Evolutionary conservation across 2,888 invertebrate genomes (phyloP).

Genomic region (Ceriagrion tenellum): DNA sequence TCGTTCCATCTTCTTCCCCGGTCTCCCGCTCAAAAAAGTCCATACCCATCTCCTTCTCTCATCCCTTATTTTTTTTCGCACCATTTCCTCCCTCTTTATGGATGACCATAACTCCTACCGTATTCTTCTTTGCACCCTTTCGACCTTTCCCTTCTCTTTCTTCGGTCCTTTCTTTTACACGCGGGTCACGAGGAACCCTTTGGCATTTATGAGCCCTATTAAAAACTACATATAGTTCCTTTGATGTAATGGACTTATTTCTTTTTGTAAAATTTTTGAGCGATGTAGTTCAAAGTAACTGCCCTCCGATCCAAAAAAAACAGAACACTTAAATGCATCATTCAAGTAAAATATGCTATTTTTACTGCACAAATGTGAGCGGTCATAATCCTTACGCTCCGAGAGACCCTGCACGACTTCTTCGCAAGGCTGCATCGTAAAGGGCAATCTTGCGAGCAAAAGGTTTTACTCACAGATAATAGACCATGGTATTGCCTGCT

Average conservation of each 20-base stretch:
- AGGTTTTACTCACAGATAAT: too few species aligned
- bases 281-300: too few species aligned
- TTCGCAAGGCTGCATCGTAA: too few species aligned
- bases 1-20: neutral
- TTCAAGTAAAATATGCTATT: too few species aligned
- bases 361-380: too few species aligned
- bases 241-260: neutral
- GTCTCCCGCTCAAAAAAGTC: neutral
- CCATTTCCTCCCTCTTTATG: constrained; percentile 2
- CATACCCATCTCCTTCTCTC: neutral
- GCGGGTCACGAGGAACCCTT: neutral
- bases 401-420: too few species aligned
- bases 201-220: neutral
- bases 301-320: too few species aligned
- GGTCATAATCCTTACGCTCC: too few species aligned
- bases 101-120: neutral
- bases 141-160: neutral
- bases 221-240: neutral
- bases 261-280: too few species aligned
- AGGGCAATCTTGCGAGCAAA: too few species aligned
- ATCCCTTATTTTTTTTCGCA: neutral
- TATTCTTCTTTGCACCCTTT: neutral
- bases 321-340: too few species aligned
- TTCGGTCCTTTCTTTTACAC: neutral
- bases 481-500: too few species aligned